Evolutionary conservation across 2,113 vertebrate species (phyloP).

Genomic region (Mugil cephalus): DNA sequence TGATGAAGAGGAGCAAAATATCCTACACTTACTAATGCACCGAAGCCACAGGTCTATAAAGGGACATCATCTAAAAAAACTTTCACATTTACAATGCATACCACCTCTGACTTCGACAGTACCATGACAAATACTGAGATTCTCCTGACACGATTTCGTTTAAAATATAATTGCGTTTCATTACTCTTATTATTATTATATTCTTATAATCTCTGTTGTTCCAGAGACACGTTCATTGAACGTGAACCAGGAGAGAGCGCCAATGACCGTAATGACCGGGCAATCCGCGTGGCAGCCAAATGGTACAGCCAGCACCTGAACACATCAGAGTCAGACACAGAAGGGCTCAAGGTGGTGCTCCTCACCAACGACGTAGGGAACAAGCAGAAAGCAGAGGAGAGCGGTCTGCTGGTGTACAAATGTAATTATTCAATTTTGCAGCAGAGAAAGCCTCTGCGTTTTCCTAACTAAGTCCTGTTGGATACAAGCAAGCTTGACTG

Average conservation of each 20-base stretch:
- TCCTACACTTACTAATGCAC: too few species aligned
- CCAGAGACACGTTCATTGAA: slow-evolving; percentile 94
- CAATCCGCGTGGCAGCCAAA: slow-evolving; percentile 91
- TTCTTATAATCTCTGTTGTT: neutral
- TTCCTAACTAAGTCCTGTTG: neutral
- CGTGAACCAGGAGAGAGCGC: slow-evolving; percentile 91
- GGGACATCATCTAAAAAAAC: slow-evolving; percentile 92
- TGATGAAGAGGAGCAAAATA: too few species aligned
- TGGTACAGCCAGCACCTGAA: slow-evolving; percentile 94
- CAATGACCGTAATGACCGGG: slow-evolving; percentile 96
- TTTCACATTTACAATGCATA: slow-evolving; percentile 99
- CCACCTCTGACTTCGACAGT: slow-evolving; percentile 75
- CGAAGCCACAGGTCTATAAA: slow-evolving; percentile 93
- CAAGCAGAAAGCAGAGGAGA: slow-evolving; percentile 92
- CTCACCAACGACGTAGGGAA: slow-evolving; percentile 94
- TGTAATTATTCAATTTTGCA: slow-evolving; percentile 82
- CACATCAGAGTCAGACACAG: slow-evolving; percentile 65
- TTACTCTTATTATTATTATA: too few species aligned
- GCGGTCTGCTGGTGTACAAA: slow-evolving; percentile 89
- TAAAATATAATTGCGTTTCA: neutral
- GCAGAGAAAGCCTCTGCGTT: neutral
- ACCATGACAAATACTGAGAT: too few species aligned
- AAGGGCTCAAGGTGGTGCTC: slow-evolving; percentile 88
- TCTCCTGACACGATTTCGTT: neutral
- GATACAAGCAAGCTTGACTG: neutral